These are phyloP conservation scores for Lycia hirtaria DNA, from an alignment of 2,888 invertebrate species.

Conservation along the genomic window DNA sequence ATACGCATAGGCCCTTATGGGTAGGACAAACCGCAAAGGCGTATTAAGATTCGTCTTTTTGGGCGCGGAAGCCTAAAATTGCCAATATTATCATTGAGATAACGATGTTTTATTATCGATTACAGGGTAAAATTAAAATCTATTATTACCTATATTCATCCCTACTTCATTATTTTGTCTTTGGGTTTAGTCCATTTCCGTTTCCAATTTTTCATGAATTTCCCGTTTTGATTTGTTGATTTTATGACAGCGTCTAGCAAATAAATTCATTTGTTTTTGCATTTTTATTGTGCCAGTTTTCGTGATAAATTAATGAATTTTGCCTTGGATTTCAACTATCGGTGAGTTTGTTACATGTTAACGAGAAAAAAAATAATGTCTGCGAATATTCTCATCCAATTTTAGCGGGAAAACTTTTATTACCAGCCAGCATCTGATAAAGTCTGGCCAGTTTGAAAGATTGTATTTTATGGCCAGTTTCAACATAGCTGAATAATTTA, in stretches of 20 bases:
- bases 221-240: constrained; percentile 60
- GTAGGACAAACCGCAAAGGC: no score
- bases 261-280: constrained; percentile 69
- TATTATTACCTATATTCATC: no score
- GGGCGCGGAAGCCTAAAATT: no score
- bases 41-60: no score
- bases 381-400: constrained; percentile 18
- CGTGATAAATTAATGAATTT: constrained; percentile 52
- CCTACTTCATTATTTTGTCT: constrained; percentile 7
- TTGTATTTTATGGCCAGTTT: constrained; percentile 61
- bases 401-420: constrained; percentile 26
- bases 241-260: constrained; percentile 53
- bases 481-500: background rate
- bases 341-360: constrained; percentile 42
- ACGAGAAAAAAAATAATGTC: constrained; percentile 33
- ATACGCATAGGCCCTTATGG: no score
- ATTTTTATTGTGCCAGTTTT: constrained; percentile 68
- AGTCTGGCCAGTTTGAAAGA: constrained; percentile 56
- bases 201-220: constrained; percentile 32
- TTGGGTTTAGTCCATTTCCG: constrained; percentile 10
- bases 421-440: constrained; percentile 42
- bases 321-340: constrained; percentile 37
- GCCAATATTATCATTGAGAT: no score
- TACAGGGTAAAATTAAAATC: no score
- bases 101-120: no score